Evolutionary conservation across 2,888 invertebrate genomes (phyloP).

Genomic region (Cheilosia vulpina): DNA sequence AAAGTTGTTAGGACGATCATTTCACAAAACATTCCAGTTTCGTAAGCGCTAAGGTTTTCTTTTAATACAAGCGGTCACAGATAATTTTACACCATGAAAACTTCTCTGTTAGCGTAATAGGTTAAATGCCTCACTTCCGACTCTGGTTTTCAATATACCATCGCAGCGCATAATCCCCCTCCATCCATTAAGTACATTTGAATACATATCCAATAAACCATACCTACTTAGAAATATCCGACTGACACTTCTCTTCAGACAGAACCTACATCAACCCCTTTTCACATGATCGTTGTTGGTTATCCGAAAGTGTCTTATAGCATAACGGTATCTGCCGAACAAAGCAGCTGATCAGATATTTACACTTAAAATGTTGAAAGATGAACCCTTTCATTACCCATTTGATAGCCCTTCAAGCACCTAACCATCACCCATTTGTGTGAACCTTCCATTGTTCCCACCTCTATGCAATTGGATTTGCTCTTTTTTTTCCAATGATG

Average conservation of each 20-base stretch:
- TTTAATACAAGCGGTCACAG: too few relatives aligned
- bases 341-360: conserved; percentile 61
- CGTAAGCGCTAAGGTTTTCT: too few relatives aligned
- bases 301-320: background rate
- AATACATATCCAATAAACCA: conserved; percentile 27
- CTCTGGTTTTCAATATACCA: too few relatives aligned
- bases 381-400: conserved; percentile 45
- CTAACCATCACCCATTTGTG: conserved; percentile 24
- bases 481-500: conserved; percentile 44
- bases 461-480: conserved; percentile 52
- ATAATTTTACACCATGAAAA: too few relatives aligned
- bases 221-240: conserved; percentile 13
- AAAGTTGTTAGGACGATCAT: too few relatives aligned
- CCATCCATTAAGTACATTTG: background rate
- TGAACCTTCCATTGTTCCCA: conserved; percentile 47
- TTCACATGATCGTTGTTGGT: conserved; percentile 3
- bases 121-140: too few relatives aligned
- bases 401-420: conserved; percentile 12
- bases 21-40: too few relatives aligned
- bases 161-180: background rate
- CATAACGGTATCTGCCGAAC: conserved; percentile 5
- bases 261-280: conserved; percentile 43
- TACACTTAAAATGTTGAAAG: conserved; percentile 24
- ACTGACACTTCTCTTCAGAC: background rate
- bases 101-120: too few relatives aligned